phyloP scores from a whole-genome alignment of 2,888 invertebrate genomes.

The Aricia artaxerxes region DNA sequence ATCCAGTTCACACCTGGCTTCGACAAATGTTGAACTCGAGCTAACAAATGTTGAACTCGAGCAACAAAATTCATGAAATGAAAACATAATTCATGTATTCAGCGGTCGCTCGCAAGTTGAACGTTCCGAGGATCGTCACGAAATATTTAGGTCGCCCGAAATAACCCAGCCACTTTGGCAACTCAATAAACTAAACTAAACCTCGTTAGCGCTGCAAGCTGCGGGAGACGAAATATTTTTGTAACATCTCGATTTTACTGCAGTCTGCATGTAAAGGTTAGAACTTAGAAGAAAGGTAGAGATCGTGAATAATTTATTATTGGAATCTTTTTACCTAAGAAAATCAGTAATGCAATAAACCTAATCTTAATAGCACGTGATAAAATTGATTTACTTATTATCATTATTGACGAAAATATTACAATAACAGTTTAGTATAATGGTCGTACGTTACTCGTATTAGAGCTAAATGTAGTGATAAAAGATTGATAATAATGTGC shows the following conservation, averaged over 20 bases:
- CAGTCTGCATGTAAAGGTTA: background rate
- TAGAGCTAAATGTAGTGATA: slow-evolving; percentile 53
- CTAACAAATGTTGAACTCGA: background rate
- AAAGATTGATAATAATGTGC: slow-evolving; percentile 56
- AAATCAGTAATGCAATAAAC: background rate
- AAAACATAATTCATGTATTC: slow-evolving; percentile 30
- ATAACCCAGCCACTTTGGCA: slow-evolving; percentile 63
- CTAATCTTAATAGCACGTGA: background rate
- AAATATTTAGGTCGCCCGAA: slow-evolving; percentile 77
- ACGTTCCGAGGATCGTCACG: slow-evolving; percentile 40
- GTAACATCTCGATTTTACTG: background rate
- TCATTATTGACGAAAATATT: slow-evolving; percentile 1
- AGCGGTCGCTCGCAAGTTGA: slow-evolving; percentile 26
- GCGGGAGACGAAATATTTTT: slow-evolving; percentile 19
- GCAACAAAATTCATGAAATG: slow-evolving; percentile 17
- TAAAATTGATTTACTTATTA: background rate
- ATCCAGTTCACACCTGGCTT: slow-evolving; percentile 22
- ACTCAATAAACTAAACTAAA: slow-evolving; percentile 49
- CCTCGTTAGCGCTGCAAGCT: slow-evolving; percentile 29
- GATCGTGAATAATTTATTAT: background rate
- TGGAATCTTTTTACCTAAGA: background rate
- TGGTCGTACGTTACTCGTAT: slow-evolving; percentile 30
- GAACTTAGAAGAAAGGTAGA: background rate
- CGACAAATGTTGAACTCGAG: background rate
- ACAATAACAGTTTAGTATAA: background rate